Conservation (phyloP, 2,888 invertebrate species). For the Hirtodrosophila histrioides region DNA sequence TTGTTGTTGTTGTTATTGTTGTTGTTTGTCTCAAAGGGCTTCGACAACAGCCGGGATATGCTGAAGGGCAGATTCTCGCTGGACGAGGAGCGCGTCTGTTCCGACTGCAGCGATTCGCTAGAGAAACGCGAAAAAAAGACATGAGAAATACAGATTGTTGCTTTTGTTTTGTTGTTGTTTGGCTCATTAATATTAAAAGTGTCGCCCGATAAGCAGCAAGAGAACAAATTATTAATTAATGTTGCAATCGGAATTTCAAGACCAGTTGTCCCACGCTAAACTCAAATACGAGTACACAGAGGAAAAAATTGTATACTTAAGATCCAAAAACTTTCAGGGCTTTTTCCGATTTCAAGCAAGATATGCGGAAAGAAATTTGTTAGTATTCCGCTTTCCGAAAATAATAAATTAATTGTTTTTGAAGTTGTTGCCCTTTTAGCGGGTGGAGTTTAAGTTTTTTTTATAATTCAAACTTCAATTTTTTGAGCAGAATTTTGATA, state of each 20-base stretch:
- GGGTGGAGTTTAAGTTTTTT: no score
- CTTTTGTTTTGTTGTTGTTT: slow-evolving; percentile 23
- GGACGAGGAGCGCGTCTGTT: slow-evolving; percentile 85
- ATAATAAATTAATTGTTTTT: no score
- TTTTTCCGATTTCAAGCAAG: no score
- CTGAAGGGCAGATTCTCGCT: slow-evolving; percentile 89
- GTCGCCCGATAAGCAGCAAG: slow-evolving; percentile 63
- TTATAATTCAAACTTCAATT: no score
- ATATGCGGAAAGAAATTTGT: no score
- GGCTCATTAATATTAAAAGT: slow-evolving; percentile 67
- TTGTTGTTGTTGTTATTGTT: slow-evolving; percentile 77
- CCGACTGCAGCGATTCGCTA: slow-evolving; percentile 85
- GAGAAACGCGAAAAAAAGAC: background rate
- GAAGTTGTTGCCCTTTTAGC: no score
- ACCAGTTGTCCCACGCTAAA: slow-evolving; percentile 44
- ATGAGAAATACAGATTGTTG: slow-evolving; percentile 1
- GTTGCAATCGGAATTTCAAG: slow-evolving; percentile 23
- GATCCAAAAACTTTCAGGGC: no score
- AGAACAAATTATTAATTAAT: slow-evolving; percentile 68
- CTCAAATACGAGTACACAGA: no score
- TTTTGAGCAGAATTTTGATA: no score
- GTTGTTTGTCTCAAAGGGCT: slow-evolving; percentile 88
- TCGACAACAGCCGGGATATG: slow-evolving; percentile 92
- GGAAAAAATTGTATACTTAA: background rate
- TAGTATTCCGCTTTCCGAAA: no score